A percentile compares a stretch with the other conserved stretches of the same genome.
phyloP scores from a whole-genome alignment of 2,113 vertebrate genomes.

The Chaetura pelagica region DNA sequence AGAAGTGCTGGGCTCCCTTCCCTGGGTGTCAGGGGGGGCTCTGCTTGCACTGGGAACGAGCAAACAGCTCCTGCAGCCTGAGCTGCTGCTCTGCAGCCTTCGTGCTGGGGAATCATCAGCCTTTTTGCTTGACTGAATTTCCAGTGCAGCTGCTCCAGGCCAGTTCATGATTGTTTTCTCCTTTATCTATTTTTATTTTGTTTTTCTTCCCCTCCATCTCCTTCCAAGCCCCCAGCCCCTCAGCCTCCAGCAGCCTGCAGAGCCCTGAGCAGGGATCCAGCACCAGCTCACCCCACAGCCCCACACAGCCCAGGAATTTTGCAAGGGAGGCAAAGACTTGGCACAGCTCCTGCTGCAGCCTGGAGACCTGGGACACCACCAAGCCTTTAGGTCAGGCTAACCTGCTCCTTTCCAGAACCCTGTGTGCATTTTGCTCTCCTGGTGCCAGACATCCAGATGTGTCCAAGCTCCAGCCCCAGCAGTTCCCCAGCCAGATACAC shows the following conservation, averaged over 20 bases:
- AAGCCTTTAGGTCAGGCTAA: not conserved
- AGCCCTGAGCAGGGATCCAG: not conserved
- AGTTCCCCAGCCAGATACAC: not conserved
- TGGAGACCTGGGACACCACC: not conserved
- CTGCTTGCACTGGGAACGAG: not conserved
- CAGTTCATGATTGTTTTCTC: not conserved
- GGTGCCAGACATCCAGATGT: not conserved
- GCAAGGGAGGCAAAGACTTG: not conserved
- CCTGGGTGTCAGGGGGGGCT: not conserved
- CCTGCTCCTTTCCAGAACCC: not conserved
- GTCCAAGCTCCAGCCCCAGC: not conserved
- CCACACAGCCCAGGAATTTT: not conserved
- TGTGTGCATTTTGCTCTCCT: not conserved
- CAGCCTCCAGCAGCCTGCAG: not conserved
- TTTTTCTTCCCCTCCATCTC: accelerated
- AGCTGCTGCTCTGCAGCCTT: not conserved
- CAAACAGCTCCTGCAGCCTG: not conserved
- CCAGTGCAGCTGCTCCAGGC: not conserved
- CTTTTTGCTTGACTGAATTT: not conserved
- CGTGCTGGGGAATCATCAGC: not conserved
- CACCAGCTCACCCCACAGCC: accelerated
- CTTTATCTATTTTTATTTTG: accelerated
- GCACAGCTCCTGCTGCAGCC: not conserved
- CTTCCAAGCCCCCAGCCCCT: not conserved
- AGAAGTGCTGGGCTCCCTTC: not conserved